These are phyloP conservation scores for Diglossa cyanea DNA, from an alignment of 2,797 vertebrate genomes.

Conservation along the genomic window DNA sequence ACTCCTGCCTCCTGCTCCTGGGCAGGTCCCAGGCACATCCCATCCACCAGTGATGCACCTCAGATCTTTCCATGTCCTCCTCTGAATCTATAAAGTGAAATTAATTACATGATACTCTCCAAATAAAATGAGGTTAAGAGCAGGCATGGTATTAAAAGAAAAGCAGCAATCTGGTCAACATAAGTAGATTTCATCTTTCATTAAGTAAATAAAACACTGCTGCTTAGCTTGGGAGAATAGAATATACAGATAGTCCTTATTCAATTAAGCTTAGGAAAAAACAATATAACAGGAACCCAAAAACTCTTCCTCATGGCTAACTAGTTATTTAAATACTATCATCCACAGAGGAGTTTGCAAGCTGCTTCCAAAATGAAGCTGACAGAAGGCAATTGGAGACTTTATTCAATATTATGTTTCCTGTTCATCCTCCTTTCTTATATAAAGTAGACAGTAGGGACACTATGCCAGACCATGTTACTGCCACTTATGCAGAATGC, in stretches of 20 bases:
- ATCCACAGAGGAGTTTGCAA: not conserved
- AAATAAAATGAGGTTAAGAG: not conserved
- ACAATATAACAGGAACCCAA: not conserved
- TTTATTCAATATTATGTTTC: not conserved
- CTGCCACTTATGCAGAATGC: not conserved
- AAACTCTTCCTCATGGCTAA: not conserved
- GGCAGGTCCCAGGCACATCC: not conserved
- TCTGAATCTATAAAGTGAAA: not conserved
- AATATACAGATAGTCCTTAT: not conserved
- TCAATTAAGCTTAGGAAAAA: constrained; percentile 24
- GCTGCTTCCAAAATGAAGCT: not conserved
- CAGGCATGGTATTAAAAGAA: constrained; percentile 40
- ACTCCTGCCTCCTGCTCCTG: not conserved
- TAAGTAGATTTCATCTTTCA: constrained; percentile 30
- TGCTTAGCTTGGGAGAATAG: not conserved
- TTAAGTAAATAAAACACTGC: constrained; percentile 32
- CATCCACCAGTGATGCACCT: not conserved
- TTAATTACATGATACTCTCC: not conserved
- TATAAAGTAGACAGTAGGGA: not conserved
- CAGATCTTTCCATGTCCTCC: not conserved
- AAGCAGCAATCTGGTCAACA: not conserved
- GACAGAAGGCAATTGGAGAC: not conserved
- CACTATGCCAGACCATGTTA: not conserved
- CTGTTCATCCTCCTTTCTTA: not conserved
- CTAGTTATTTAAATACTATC: not conserved